Evolutionary conservation across 1,140 invertebrate genomes (phyloP).

Genomic region (Dreissena rostriformis): DNA sequence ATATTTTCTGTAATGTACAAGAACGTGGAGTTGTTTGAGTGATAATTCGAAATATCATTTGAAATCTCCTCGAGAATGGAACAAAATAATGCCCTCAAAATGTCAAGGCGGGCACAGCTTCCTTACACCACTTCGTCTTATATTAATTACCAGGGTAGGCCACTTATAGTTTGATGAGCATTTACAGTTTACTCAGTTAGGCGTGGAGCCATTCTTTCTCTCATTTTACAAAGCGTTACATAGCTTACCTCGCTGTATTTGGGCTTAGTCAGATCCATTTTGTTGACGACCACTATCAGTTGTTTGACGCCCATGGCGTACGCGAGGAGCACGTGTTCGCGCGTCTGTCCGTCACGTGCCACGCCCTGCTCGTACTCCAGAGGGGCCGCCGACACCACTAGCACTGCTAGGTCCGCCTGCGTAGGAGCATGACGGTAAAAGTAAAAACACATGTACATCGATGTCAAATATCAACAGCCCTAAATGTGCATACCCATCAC

Average conservation of each 20-base stretch:
- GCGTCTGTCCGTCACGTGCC: slow-evolving; percentile 55
- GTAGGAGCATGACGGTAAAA: background rate
- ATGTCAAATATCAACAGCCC: too few species aligned
- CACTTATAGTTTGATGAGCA: too few species aligned
- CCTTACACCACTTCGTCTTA: too few species aligned
- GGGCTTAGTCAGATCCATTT: slow-evolving; percentile 62
- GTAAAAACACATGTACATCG: too few species aligned
- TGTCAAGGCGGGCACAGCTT: too few species aligned
- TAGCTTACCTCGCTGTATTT: slow-evolving; percentile 58
- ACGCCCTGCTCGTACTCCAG: slow-evolving; percentile 60
- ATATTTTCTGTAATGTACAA: too few species aligned
- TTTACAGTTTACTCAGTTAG: too few species aligned
- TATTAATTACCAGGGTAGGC: background rate
- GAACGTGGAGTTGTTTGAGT: too few species aligned
- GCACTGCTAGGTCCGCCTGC: slow-evolving; percentile 60
- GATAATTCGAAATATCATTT: too few species aligned
- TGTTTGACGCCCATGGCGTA: slow-evolving; percentile 65
- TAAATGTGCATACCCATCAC: too few species aligned
- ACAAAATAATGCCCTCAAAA: background rate
- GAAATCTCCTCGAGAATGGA: background rate
- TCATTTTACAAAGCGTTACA: background rate
- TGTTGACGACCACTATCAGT: slow-evolving; percentile 64
- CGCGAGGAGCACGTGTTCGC: slow-evolving; percentile 59
- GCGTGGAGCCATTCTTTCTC: too few species aligned
- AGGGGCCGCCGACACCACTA: slow-evolving; percentile 59